phyloP scores from a whole-genome alignment of 2,888 invertebrate species.

The Cheilosia variabilis region DNA sequence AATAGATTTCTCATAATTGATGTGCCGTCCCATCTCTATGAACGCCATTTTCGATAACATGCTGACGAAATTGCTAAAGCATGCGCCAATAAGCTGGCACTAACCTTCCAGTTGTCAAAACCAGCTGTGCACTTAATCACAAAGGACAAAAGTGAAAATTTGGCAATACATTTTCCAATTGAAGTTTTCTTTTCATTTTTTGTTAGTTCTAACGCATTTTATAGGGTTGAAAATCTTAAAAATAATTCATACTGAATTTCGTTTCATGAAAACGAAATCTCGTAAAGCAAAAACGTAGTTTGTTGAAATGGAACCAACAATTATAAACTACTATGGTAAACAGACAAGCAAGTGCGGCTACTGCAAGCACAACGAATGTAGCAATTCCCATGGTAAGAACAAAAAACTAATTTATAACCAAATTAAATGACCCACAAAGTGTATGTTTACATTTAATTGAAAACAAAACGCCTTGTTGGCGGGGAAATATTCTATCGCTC shows the following conservation, averaged over 20 bases:
- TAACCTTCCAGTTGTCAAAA: slow-evolving; percentile 61
- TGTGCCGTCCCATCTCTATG: neutral
- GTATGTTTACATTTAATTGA: slow-evolving; percentile 12
- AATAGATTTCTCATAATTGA: neutral
- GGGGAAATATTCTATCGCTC: neutral
- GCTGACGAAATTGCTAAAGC: neutral
- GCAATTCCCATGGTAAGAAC: slow-evolving; percentile 80
- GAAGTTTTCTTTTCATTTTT: slow-evolving; percentile 2
- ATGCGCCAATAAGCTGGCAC: neutral
- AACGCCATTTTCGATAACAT: slow-evolving; percentile 19
- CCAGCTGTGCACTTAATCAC: slow-evolving; percentile 62
- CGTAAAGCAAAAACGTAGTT: neutral
- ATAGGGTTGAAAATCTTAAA: neutral
- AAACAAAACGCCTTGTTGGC: slow-evolving; percentile 18
- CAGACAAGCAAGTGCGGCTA: slow-evolving; percentile 81
- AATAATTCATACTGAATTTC: neutral
- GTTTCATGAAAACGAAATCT: neutral
- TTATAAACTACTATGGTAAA: slow-evolving; percentile 80
- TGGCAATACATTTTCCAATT: slow-evolving; percentile 39
- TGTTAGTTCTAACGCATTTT: slow-evolving; percentile 4
- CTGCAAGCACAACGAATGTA: slow-evolving; percentile 79
- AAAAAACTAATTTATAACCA: slow-evolving; percentile 80
- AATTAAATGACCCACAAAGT: neutral
- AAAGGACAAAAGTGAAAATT: slow-evolving; percentile 58
- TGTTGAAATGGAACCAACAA: slow-evolving; percentile 78